Conservation (phyloP, 2,797 vertebrate species). For the Vultur gryphus region DNA sequence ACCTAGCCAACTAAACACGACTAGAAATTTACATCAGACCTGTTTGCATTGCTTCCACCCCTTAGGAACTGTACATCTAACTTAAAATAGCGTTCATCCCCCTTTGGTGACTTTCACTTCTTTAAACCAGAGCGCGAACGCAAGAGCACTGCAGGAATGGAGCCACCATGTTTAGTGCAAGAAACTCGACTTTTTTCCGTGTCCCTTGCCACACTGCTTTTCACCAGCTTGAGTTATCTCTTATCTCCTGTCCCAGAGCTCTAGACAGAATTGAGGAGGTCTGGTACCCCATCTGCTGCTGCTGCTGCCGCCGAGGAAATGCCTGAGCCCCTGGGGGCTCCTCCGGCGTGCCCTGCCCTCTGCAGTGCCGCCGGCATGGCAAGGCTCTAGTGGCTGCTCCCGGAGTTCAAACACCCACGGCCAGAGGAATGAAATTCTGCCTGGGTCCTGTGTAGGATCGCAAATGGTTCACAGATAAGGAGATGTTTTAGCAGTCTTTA, state of each 20-base stretch:
- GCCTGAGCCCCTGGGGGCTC: background rate
- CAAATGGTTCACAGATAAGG: background rate
- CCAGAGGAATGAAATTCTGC: background rate
- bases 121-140: background rate
- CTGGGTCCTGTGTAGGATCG: rapidly evolving
- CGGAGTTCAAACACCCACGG: rapidly evolving
- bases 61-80: background rate
- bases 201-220: background rate
- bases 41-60: background rate
- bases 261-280: background rate
- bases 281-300: background rate
- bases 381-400: background rate
- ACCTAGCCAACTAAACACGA: background rate
- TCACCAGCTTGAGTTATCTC: background rate
- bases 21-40: background rate
- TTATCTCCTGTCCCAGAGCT: background rate
- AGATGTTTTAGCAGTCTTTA: background rate
- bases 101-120: background rate
- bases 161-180: background rate
- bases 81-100: background rate
- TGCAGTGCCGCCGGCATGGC: rapidly evolving
- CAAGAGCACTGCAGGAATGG: background rate
- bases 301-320: background rate
- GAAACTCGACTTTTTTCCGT: background rate
- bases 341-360: background rate